These are phyloP conservation scores for Chromoteleia sp. DNA, from an alignment of 2,888 invertebrate species.

Conservation along the genomic window DNA sequence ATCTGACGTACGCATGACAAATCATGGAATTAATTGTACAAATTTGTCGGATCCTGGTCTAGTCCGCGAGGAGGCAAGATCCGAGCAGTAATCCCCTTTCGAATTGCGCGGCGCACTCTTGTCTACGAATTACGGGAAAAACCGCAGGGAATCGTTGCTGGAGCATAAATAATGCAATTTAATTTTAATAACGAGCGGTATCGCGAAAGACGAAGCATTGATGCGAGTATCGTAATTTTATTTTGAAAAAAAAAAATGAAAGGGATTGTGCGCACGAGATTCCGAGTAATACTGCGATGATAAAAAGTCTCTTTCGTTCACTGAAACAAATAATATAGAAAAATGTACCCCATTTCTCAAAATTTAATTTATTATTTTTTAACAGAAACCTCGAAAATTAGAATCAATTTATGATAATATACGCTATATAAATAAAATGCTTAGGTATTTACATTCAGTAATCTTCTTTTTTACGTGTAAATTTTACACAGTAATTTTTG, in stretches of 20 bases:
- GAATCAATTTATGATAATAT: no score
- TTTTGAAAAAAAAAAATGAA: constrained; percentile 23
- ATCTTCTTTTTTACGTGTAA: no score
- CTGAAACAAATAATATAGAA: no score
- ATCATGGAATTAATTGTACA: constrained; percentile 82
- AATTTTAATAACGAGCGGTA: constrained; percentile 78
- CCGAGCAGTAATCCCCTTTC: constrained; percentile 73
- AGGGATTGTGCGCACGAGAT: constrained; percentile 15
- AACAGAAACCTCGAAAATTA: no score
- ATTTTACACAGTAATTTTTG: no score
- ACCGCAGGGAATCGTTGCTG: constrained; percentile 77
- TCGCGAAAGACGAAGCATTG: constrained; percentile 45
- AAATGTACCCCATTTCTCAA: no score
- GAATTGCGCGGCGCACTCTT: constrained; percentile 74
- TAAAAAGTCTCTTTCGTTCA: no score
- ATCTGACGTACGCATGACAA: constrained; percentile 80
- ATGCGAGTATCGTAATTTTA: constrained; percentile 49
- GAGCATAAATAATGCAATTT: constrained; percentile 82
- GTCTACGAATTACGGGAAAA: constrained; percentile 78
- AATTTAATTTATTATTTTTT: no score
- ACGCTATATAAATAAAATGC: no score
- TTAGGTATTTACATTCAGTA: no score
- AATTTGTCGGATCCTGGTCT: constrained; percentile 72
- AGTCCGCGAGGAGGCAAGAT: constrained; percentile 18
- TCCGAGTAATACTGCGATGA: neutral